phyloP scores from a whole-genome alignment of 2,797 vertebrate genomes.

The Sparidentex hasta region DNA sequence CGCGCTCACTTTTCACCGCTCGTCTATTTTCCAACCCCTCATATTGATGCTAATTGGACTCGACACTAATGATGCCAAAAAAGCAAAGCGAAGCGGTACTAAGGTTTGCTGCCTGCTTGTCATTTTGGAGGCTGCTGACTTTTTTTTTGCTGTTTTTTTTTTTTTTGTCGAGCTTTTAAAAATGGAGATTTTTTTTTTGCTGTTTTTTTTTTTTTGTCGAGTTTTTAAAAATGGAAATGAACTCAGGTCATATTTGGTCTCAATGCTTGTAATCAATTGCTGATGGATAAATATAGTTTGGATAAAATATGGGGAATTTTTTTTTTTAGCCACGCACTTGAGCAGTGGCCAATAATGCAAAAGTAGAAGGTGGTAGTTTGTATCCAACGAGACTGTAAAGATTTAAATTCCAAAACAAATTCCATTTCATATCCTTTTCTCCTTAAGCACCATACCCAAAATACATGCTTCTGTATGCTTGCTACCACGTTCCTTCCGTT shows the following conservation, averaged over 20 bases:
- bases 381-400: background rate
- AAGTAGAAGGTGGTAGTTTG: conserved; percentile 14
- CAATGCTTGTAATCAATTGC: background rate
- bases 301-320: background rate
- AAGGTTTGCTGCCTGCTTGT: conserved; percentile 55
- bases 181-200: no score
- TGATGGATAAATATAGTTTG: background rate
- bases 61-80: conserved; percentile 79
- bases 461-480: conserved; percentile 21
- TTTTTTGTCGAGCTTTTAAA: conserved; percentile 34
- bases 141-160: conserved; percentile 7
- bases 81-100: conserved; percentile 65
- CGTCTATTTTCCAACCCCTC: conserved; percentile 65
- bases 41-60: conserved; percentile 72
- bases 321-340: background rate
- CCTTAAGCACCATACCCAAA: background rate
- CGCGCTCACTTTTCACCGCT: conserved; percentile 51
- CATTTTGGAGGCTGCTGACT: conserved; percentile 65
- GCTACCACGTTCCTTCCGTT: conserved; percentile 22
- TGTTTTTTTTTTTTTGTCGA: background rate
- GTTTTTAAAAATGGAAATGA: conserved; percentile 55
- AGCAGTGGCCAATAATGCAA: conserved; percentile 1
- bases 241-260: conserved; percentile 30
- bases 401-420: conserved; percentile 11
- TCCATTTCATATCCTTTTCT: background rate